Evolutionary conservation across 2,888 invertebrate species (phyloP), one percentile per base, ranked within the genome.

Genomic region (Panopea generosa): DNA sequence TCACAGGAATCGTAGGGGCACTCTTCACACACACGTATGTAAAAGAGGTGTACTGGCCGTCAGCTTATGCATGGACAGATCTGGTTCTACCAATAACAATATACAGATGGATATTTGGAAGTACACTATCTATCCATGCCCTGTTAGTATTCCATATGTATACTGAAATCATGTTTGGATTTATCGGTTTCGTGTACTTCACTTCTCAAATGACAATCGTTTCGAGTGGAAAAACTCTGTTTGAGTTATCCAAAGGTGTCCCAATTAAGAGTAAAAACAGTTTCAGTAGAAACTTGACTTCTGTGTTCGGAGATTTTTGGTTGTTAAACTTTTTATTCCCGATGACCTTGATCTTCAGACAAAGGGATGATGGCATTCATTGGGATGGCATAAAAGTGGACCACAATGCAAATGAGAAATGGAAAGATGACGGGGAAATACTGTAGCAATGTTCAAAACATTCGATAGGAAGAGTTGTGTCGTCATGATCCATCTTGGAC

Each of bases 291-390:
- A 87, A 87, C 60, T 49, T 87, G n/a, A 74, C 71, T 43, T 84
- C 85, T 9, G 86, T 87, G 16, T 88, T 88, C 57, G 88, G 88
- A 2, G 85, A 87, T 55, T 87, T 84, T 62, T 88, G 88, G 87
- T 49, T 55, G 20, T 27, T 87, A 16, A 88, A 87, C 69, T 88
- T 88, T 49, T 60, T 87, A 1, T 84, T 88, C 59, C 88, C 88
- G 0, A 85, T 84, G 62, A 84, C 84, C 47, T 56, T 88, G 20
- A 61, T 87, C 16, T 87, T 87, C 56, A 76, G 77, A 18, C 88
- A 87, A 65, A 60, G 73, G 20, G 83, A 83, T 52, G 84, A 86
- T 61, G 87, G 87, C 0, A 65, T 80, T 20, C 76, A 82, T 18
- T 87, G 84, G 81, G 83, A 86, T n/a, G 80, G 84, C 11, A 50